These are phyloP conservation scores for Caenorhabditis sinica DNA, from an alignment of 2,888 invertebrate species.

Conservation along the genomic window DNA sequence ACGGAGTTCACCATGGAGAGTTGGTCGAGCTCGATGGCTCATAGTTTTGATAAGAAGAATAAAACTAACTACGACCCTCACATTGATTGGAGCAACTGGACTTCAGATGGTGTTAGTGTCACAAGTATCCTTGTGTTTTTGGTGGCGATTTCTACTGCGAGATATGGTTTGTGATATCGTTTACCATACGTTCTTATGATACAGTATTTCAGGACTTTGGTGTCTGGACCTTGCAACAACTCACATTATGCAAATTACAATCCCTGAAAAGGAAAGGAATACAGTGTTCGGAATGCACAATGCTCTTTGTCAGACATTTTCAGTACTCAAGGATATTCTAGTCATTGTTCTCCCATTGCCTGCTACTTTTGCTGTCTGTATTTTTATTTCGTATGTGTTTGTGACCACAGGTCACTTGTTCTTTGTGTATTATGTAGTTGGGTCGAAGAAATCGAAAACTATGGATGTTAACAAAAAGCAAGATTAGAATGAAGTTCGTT, in stretches of 20 bases:
- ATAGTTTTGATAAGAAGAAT: conserved; percentile 68
- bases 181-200: neutral
- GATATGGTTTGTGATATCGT: conserved; percentile 66
- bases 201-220: conserved; percentile 63
- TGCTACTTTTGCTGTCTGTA: conserved; percentile 66
- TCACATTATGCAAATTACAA: conserved; percentile 80
- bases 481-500: neutral
- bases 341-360: conserved; percentile 63
- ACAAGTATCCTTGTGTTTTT: conserved; percentile 78
- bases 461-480: neutral
- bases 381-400: conserved; percentile 67
- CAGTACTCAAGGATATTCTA: conserved; percentile 71
- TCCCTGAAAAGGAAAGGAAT: conserved; percentile 76
- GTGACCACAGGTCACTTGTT: conserved; percentile 66
- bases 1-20: conserved; percentile 52
- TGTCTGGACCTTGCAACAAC: conserved; percentile 80
- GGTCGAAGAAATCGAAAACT: too few relatives aligned
- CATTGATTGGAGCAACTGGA: conserved; percentile 75
- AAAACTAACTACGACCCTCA: conserved; percentile 47
- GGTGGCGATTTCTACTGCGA: conserved; percentile 77
- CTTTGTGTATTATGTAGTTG: conserved; percentile 69
- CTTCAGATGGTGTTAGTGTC: conserved; percentile 73
- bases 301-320: conserved; percentile 79
- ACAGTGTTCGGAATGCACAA: conserved; percentile 81
- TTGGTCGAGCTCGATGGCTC: conserved; percentile 72